Evolutionary conservation across 2,888 invertebrate genomes (phyloP), one percentile per base, ranked within the genome.

Genomic region (Ariolimax columbianus): DNA sequence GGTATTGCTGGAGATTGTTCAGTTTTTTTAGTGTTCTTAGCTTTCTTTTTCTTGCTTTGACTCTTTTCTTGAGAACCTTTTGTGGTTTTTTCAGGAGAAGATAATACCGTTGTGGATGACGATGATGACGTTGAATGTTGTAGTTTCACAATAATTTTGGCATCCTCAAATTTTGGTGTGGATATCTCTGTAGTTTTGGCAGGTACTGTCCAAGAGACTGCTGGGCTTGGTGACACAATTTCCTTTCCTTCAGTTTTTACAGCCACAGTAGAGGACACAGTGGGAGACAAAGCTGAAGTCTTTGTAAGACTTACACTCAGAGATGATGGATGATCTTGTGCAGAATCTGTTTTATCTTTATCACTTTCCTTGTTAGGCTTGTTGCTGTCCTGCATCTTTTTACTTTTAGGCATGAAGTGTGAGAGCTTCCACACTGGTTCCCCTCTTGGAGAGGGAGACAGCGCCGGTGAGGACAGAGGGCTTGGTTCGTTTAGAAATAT

Each of bases 401-500:
- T 85, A 66, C 75, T 77, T 66, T 85, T 85, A 33, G 85, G 85
- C 82, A 85, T 85, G 72, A 85, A 85, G 36, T 85, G 47, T 38
- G 85, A 77, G 33, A 85, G 78, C 78, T 82, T 82, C 85, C 85
- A 85, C 30, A 82, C 77, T 9, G 77, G 82, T 43, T 85, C 77
- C 14, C 47, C 77, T 55, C 78, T 47, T 1, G 84, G 84, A n/a
- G 84, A 75, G 4, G 80, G 80, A n/a, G 75, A 63, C 0, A 77
- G 68, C n/a, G 82, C 33, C 55, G 81, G 81, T 23, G 81, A 47
- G 36, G 83, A 68, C 51, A 33, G 36, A 91, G 40, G 91, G 84
- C 91, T 92, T 55, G 92, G 89, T 77, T 94, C 94, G 88, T 91
- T 94, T 19, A 94, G 91, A 88, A 94, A 94, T 75, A 94, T 94